phyloP scores from a whole-genome alignment of 1,140 invertebrate genomes.

The Anadara kagoshimensis region DNA sequence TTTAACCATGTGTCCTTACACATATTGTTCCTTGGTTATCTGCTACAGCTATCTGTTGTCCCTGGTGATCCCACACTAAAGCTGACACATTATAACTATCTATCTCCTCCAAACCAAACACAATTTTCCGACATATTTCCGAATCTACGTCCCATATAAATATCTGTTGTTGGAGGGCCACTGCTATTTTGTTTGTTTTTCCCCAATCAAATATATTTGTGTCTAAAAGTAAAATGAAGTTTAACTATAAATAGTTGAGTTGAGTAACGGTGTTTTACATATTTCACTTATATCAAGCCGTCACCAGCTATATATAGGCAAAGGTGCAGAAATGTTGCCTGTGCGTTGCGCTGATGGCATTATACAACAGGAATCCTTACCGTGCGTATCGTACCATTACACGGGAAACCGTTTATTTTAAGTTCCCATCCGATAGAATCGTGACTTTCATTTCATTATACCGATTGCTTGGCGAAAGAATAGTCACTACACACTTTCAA shows the following conservation, averaged over 20 bases:
- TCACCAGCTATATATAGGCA: no score
- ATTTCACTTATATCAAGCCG: no score
- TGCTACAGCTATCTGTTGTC: constrained; percentile 23
- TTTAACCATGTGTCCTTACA: constrained; percentile 16
- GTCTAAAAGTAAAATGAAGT: constrained; percentile 21
- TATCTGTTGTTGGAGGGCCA: constrained; percentile 26
- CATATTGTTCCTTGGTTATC: constrained; percentile 32
- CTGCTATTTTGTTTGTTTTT: constrained; percentile 35
- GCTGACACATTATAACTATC: constrained; percentile 34
- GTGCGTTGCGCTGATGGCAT: no score
- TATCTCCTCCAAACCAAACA: neutral
- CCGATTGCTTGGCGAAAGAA: no score
- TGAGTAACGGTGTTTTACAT: neutral
- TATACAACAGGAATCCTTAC: no score
- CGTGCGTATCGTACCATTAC: no score
- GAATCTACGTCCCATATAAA: constrained; percentile 40
- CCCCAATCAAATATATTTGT: constrained; percentile 43
- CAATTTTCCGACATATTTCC: constrained; percentile 22
- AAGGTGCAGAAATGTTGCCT: no score
- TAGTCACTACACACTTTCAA: no score
- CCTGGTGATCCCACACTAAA: constrained; percentile 29
- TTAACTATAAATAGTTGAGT: neutral
- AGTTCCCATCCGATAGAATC: no score
- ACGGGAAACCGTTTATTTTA: no score
- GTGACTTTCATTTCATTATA: no score